Conservation (phyloP, 1,140 invertebrate genomes). For the Panagrolaimus sp. region DNA sequence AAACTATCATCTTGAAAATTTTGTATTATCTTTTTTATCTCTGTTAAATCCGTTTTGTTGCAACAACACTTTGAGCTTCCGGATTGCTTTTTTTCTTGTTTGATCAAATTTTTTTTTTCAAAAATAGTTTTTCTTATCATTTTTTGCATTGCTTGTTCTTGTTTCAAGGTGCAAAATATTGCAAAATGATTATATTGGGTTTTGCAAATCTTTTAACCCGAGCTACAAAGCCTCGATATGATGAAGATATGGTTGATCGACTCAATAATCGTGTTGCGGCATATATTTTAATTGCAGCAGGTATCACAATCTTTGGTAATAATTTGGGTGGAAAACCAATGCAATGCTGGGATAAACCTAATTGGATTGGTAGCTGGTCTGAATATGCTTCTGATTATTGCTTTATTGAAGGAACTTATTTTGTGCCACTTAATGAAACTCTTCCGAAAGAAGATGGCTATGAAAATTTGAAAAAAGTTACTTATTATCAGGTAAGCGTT, state of each 20-base stretch:
- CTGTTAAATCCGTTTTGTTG: too few species aligned
- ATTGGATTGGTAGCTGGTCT: background rate
- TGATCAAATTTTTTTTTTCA: background rate
- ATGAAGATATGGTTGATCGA: conserved; percentile 8
- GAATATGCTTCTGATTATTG: background rate
- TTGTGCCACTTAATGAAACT: background rate
- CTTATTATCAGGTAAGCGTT: background rate
- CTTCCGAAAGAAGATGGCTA: background rate
- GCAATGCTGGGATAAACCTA: conserved; percentile 5
- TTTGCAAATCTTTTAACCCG: too few species aligned
- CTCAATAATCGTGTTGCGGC: background rate
- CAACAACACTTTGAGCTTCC: too few species aligned
- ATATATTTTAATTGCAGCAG: background rate
- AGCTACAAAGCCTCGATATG: background rate
- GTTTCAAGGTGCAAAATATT: too few species aligned
- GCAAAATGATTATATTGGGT: too few species aligned
- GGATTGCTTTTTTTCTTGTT: too few species aligned
- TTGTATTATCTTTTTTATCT: too few species aligned
- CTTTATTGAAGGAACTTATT: background rate
- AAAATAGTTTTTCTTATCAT: too few species aligned
- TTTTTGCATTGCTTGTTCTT: too few species aligned
- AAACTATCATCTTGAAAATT: too few species aligned
- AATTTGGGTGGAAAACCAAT: background rate
- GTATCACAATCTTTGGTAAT: background rate
- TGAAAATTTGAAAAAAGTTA: background rate